phyloP scores from a whole-genome alignment of 1,140 invertebrate species.

The Bombus superbus region DNA sequence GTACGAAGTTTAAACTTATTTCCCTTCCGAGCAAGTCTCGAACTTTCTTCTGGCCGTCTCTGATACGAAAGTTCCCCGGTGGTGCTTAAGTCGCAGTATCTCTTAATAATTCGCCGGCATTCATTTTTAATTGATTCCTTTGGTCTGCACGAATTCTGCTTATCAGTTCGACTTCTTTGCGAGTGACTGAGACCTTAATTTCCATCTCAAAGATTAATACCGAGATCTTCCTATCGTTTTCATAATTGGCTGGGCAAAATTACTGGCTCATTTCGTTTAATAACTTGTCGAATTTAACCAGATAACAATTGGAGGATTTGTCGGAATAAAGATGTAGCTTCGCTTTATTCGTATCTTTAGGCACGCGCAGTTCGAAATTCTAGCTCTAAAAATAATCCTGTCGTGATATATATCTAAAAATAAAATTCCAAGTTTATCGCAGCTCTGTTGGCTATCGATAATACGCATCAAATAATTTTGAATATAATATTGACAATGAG shows the following conservation, averaged over 20 bases:
- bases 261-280: slow-evolving; percentile 30
- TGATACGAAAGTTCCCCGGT: slow-evolving; percentile 39
- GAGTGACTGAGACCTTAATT: slow-evolving; percentile 30
- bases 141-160: slow-evolving; percentile 22
- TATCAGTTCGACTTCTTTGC: slow-evolving; percentile 13
- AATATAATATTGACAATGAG: too few relatives aligned
- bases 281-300: slow-evolving; percentile 28
- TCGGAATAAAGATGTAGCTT: too few relatives aligned
- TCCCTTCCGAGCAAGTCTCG: slow-evolving; percentile 12
- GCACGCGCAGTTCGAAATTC: too few relatives aligned
- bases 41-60: slow-evolving; percentile 16
- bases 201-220: slow-evolving; percentile 26
- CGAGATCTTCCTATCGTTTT: slow-evolving; percentile 20
- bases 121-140: slow-evolving; percentile 58
- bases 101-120: slow-evolving; percentile 53
- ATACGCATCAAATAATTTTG: too few relatives aligned
- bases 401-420: too few relatives aligned
- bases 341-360: too few relatives aligned
- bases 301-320: background rate
- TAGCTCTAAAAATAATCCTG: too few relatives aligned
- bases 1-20: slow-evolving; percentile 51
- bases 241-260: slow-evolving; percentile 25
- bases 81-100: slow-evolving; percentile 31
- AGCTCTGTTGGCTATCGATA: too few relatives aligned
- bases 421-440: too few relatives aligned